phyloP scores from a whole-genome alignment of 2,888 invertebrate genomes.

The Carcina quercana region DNA sequence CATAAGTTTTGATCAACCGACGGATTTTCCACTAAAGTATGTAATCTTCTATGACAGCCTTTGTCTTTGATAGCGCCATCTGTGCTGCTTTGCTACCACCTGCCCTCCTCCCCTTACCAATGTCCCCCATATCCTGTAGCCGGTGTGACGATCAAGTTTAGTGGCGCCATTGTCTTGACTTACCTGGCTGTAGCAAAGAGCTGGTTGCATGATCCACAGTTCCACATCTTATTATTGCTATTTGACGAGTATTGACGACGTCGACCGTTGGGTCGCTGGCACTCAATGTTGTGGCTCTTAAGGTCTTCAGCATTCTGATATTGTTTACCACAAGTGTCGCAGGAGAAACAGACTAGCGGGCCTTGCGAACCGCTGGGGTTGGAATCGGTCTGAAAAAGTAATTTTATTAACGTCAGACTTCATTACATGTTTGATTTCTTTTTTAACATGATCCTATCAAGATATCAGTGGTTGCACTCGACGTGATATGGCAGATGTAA shows the following conservation, averaged over 20 bases:
- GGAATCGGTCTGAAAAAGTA: background rate
- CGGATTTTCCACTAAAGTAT: too few relatives aligned
- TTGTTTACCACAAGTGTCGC: constrained; percentile 38
- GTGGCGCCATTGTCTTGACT: background rate
- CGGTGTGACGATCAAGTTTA: background rate
- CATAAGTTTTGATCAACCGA: too few relatives aligned
- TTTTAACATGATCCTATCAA: too few relatives aligned
- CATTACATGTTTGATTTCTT: too few relatives aligned
- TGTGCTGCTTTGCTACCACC: too few relatives aligned
- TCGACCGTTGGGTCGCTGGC: constrained; percentile 22
- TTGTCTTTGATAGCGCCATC: too few relatives aligned
- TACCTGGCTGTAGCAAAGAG: constrained; percentile 63
- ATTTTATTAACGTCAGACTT: too few relatives aligned
- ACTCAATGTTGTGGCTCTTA: constrained; percentile 30
- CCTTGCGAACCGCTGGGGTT: constrained; percentile 9
- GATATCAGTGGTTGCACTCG: too few relatives aligned
- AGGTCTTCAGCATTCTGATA: constrained; percentile 37
- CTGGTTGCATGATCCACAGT: constrained; percentile 66
- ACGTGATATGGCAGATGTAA: too few relatives aligned
- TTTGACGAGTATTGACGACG: constrained; percentile 36
- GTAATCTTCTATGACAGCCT: too few relatives aligned
- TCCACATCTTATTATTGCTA: constrained; percentile 61
- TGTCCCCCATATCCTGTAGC: too few relatives aligned
- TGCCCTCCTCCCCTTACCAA: too few relatives aligned
- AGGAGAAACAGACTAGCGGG: constrained; percentile 32